Conservation (phyloP, 2,797 vertebrate genomes). For the Schizothorax lantsangensis region DNA sequence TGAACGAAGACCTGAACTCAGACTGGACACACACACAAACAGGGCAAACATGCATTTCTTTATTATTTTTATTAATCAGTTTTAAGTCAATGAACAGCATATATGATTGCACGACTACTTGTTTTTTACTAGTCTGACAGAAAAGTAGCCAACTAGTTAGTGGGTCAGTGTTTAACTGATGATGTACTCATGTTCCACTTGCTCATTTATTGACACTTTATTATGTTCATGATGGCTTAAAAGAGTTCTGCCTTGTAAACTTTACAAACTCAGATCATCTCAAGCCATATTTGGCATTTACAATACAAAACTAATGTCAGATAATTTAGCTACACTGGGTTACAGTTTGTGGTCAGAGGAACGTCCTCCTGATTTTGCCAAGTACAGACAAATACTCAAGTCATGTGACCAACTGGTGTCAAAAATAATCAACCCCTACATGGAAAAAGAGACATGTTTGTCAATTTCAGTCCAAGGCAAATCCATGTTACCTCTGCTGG, state of each 20-base stretch:
- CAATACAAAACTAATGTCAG: neutral
- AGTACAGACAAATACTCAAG: neutral
- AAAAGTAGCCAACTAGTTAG: neutral
- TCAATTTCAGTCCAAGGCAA: neutral
- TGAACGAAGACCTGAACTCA: conserved; percentile 53
- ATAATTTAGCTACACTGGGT: neutral
- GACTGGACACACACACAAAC: conserved; percentile 50
- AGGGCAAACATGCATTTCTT: neutral
- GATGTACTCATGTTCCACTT: no score
- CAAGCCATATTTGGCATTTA: neutral
- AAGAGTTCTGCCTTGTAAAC: neutral
- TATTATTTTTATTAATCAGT: neutral
- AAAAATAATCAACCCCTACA: neutral
- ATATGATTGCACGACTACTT: neutral
- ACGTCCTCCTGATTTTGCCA: neutral
- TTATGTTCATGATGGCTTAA: neutral
- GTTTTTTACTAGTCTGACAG: no score
- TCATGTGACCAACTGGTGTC: conserved; percentile 4
- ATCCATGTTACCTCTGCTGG: conserved; percentile 55
- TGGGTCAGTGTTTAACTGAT: neutral
- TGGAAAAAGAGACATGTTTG: neutral
- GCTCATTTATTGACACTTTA: neutral
- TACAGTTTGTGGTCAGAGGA: neutral
- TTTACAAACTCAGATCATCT: neutral
- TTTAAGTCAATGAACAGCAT: neutral